phyloP scores from a whole-genome alignment of 92 coral and sea anemone species.

The Zoanthus solanderi region DNA sequence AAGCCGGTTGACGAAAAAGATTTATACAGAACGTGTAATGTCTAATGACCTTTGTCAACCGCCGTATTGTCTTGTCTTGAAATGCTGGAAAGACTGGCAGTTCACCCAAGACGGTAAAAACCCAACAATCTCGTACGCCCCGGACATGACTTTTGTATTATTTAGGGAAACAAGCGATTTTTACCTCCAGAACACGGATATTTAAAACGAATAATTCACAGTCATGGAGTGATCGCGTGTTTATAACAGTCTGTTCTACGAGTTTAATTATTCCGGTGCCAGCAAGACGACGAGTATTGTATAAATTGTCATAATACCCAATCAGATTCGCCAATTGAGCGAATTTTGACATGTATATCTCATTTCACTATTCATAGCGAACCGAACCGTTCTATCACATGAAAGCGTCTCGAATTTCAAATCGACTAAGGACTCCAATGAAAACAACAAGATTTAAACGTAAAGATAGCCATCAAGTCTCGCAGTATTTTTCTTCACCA shows the following conservation, averaged over 20 bases:
- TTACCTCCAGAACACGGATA: slow-evolving; percentile 27
- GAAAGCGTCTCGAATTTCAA: slow-evolving; percentile 41
- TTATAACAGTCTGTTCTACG: slow-evolving; percentile 40
- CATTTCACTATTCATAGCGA: slow-evolving; percentile 39
- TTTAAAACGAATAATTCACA: slow-evolving; percentile 25
- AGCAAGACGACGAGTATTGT: slow-evolving; percentile 47
- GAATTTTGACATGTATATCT: slow-evolving; percentile 57
- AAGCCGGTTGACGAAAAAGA: slow-evolving; percentile 13
- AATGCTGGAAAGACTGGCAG: too few relatives aligned
- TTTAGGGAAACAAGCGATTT: slow-evolving; percentile 22
- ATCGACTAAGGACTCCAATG: not conserved
- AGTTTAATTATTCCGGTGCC: slow-evolving; percentile 65
- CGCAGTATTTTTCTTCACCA: not conserved
- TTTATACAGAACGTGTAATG: not conserved
- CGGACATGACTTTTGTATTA: slow-evolving; percentile 15
- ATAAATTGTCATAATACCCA: slow-evolving; percentile 59
- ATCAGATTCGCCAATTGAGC: slow-evolving; percentile 28
- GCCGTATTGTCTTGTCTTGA: not conserved
- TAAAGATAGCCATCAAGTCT: not conserved
- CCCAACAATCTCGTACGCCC: not conserved
- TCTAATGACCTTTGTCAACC: slow-evolving; percentile 19
- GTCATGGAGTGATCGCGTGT: slow-evolving; percentile 44
- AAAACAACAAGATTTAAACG: slow-evolving; percentile 19
- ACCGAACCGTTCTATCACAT: slow-evolving; percentile 41
- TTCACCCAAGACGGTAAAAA: not conserved